A percentile compares a stretch with the other conserved stretches of the same genome.
phyloP scores from a whole-genome alignment of 1,140 invertebrate genomes.

The Penaeus indicus region DNA sequence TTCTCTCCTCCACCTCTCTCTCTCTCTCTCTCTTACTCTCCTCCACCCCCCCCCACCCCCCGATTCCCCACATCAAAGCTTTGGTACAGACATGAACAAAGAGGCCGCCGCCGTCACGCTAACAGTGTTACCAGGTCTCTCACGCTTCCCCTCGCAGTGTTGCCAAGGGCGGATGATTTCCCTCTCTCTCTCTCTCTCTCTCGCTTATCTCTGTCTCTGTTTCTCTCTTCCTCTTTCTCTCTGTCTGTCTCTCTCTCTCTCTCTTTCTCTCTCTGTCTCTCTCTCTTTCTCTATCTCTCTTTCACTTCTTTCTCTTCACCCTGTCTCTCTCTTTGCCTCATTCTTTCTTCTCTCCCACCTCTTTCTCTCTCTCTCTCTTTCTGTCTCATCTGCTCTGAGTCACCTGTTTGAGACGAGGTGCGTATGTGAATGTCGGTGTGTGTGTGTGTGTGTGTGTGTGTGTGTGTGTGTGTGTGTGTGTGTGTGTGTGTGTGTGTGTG shows the following conservation, averaged over 20 bases:
- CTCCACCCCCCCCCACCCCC: not conserved
- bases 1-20: not conserved
- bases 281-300: not conserved
- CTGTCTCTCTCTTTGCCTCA: not conserved
- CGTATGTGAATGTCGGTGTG: too few relatives aligned
- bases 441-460: too few relatives aligned
- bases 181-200: not conserved
- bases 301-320: not conserved
- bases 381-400: not conserved
- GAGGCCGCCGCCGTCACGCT: too few relatives aligned
- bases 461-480: too few relatives aligned
- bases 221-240: not conserved
- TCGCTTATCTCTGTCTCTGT: not conserved
- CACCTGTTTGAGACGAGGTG: too few relatives aligned
- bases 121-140: too few relatives aligned
- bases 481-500: too few relatives aligned
- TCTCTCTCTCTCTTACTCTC: not conserved
- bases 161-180: too few relatives aligned
- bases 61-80: not conserved
- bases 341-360: not conserved
- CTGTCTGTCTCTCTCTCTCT: not conserved
- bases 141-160: too few relatives aligned
- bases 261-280: not conserved
- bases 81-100: too few relatives aligned
- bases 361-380: slow-evolving; percentile 25